phyloP scores from a whole-genome alignment of 2,888 invertebrate species.

The Spisula subtruncata region DNA sequence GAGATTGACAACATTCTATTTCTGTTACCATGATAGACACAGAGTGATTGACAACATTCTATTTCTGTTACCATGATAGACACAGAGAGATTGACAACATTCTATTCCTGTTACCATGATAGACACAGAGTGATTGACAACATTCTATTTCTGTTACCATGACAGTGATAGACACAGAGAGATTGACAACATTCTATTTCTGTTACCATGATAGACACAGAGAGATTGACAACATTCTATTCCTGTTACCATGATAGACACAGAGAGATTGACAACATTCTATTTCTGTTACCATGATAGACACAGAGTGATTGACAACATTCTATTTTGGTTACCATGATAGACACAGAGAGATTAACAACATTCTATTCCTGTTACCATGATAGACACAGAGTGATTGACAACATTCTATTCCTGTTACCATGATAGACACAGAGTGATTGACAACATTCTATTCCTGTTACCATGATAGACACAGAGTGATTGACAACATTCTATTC shows the following conservation, averaged over 20 bases:
- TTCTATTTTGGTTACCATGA: slow-evolving; percentile 10
- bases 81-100: slow-evolving; percentile 4
- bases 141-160: slow-evolving; percentile 20
- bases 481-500: slow-evolving; percentile 26
- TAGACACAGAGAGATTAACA: not conserved
- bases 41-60: slow-evolving; percentile 23
- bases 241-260: slow-evolving; percentile 17
- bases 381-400: not conserved
- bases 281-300: slow-evolving; percentile 7
- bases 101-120: slow-evolving; percentile 19
- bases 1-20: slow-evolving; percentile 24
- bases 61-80: slow-evolving; percentile 10
- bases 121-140: slow-evolving; percentile 5
- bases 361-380: slow-evolving; percentile 27
- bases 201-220: not conserved
- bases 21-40: not conserved
- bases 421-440: slow-evolving; percentile 12
- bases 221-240: slow-evolving; percentile 20
- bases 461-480: slow-evolving; percentile 1
- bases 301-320: slow-evolving; percentile 14
- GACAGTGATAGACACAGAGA: not conserved
- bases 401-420: slow-evolving; percentile 22
- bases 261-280: slow-evolving; percentile 14
- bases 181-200: slow-evolving; percentile 22
- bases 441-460: slow-evolving; percentile 21